Conservation (phyloP, 1,140 invertebrate genomes). For the Drosophila baimaii region DNA sequence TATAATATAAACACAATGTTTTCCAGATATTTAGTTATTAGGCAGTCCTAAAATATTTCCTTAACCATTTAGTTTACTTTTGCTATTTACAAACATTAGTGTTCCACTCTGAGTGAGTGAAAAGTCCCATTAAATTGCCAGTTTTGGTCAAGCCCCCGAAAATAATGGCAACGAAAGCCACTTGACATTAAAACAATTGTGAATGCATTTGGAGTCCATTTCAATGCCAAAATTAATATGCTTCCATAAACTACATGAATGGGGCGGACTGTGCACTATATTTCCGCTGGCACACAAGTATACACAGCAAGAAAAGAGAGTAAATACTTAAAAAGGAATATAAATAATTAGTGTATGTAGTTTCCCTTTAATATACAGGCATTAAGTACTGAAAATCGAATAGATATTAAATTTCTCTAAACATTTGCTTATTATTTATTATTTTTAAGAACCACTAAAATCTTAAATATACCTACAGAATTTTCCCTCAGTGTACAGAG, state of each 20-base stretch:
- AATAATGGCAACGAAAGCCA: constrained; percentile 53
- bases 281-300: constrained; percentile 3
- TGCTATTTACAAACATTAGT: constrained; percentile 1
- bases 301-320: background rate
- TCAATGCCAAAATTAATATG: constrained; percentile 80
- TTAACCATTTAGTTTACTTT: background rate
- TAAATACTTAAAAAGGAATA: background rate
- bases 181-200: constrained; percentile 72
- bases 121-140: constrained; percentile 28
- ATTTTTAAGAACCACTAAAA: background rate
- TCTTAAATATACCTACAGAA: too few species aligned
- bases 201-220: constrained; percentile 71
- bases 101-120: constrained; percentile 1
- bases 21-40: too few species aligned
- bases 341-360: background rate
- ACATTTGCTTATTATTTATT: too few species aligned
- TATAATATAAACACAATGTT: background rate
- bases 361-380: fast-evolving
- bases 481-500: background rate
- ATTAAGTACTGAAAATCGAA: too few species aligned
- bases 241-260: constrained; percentile 64
- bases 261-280: constrained; percentile 38
- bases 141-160: constrained; percentile 55
- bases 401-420: background rate
- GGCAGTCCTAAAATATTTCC: background rate